Evolutionary conservation across 2,888 invertebrate species (phyloP).

Genomic region (Rhingia rostrata): DNA sequence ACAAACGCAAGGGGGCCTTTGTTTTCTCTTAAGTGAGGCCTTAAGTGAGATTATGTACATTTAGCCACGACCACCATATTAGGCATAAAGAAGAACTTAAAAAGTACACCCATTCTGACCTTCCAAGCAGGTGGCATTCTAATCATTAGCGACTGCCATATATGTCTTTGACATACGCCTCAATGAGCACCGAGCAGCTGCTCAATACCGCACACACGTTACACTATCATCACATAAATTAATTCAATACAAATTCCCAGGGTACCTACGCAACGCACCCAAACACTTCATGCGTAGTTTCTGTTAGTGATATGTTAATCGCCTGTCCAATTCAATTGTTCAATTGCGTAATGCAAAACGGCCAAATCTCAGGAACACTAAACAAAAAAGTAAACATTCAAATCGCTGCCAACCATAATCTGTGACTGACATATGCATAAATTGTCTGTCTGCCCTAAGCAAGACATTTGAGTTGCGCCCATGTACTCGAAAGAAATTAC

Average conservation of each 20-base stretch:
- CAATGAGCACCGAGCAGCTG: neutral
- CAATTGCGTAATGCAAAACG: conserved; percentile 45
- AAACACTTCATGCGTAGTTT: conserved; percentile 18
- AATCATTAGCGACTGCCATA: conserved; percentile 1
- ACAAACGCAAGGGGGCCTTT: no score
- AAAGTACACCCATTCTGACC: neutral
- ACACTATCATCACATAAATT: conserved; percentile 5
- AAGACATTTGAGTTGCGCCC: conserved; percentile 28
- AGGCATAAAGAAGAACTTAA: no score
- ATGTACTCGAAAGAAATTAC: conserved; percentile 8
- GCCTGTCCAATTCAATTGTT: conserved; percentile 45
- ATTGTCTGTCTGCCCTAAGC: conserved; percentile 30
- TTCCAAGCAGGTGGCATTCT: conserved; percentile 5
- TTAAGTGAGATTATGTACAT: no score
- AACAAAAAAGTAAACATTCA: conserved; percentile 11
- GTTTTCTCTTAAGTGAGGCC: no score
- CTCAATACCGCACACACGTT: no score
- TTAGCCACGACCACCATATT: no score
- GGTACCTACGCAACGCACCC: neutral
- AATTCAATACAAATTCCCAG: conserved; percentile 22
- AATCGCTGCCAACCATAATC: conserved; percentile 41
- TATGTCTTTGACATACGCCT: neutral
- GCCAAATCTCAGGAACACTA: conserved; percentile 12
- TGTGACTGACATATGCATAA: conserved; percentile 49
- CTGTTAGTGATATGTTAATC: conserved; percentile 49